Base-by-base conservation (phyloP, 2,113 vertebrate species). In the Eclectus roratus region DNA sequence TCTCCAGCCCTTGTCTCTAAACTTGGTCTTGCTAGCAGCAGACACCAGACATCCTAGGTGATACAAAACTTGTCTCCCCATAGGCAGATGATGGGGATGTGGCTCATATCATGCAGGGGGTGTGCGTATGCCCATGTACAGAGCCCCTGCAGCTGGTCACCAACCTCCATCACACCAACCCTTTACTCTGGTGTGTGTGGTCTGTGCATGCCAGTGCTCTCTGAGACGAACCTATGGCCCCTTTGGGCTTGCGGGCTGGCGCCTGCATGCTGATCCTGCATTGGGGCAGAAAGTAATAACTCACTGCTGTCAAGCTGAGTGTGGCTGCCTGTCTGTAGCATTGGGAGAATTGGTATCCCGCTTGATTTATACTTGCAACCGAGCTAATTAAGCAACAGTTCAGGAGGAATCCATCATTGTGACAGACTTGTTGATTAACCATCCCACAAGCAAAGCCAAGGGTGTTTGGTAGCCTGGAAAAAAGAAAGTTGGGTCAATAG, bases 351-450 rank as follows among this genome's bases (percentile, higher is more conserved):
- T 94, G 94, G 85, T 95, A 93, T 91, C 85, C 85, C 66, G 71
- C 60, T 97, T 96, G 96, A 96, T 97, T 98, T 97, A 97, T 98
- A 91, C 96, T 89, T 95, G 91, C 91, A 96, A 94, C 96, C 86
- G 68, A 98, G 96, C 97, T 97, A 98, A 98, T 98, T 98, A 98
- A 98, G 96, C 97, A 97, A 95, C 95, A 97, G 85, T 97, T 92
- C 91, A 66, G 82, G 96, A 95, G 88, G 95, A 97, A 98, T 98
- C 96, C 96, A 98, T 98, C 97, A 98, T 97, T 96, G 90, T 97
- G 98, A 97, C 98, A 98, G 95, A 97, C 94, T 92, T 96, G 97
- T 98, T 98, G 98, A 97, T 98, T 97, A 98, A 97, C 95, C 71
- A 90, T 89, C 95, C 96, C 91, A 69, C 73, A 65, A 94, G 93